Conservation (phyloP, 2,888 invertebrate species). For the Macrophya alboannulata region DNA sequence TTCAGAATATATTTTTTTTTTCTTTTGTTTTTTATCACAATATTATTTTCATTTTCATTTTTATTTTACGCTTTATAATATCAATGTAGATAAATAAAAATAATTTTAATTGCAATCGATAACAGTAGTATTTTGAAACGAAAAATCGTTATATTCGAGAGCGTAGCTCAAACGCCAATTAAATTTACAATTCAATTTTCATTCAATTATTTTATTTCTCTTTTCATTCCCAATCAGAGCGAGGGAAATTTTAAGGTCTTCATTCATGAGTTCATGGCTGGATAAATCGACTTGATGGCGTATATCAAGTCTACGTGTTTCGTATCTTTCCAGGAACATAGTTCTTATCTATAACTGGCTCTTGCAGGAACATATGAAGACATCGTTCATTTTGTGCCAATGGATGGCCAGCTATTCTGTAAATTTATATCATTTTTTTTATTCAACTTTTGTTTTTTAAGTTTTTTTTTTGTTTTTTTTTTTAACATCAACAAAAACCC, state of each 20-base stretch:
- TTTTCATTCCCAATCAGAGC: slow-evolving; percentile 11
- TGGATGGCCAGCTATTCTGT: slow-evolving; percentile 98
- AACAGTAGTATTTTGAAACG: slow-evolving; percentile 45
- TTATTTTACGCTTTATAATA: slow-evolving; percentile 36
- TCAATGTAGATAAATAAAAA: slow-evolving; percentile 49
- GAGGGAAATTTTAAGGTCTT: slow-evolving; percentile 41
- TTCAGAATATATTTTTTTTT: slow-evolving; percentile 25
- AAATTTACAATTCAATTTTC: slow-evolving; percentile 45
- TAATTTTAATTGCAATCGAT: slow-evolving; percentile 47
- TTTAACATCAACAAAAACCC: neutral
- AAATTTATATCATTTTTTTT: slow-evolving; percentile 66
- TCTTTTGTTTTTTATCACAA: slow-evolving; percentile 44
- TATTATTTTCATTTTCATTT: slow-evolving; percentile 32
- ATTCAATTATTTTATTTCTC: slow-evolving; percentile 12
- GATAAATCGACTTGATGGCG: neutral
- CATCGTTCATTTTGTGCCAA: slow-evolving; percentile 99
- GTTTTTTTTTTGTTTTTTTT: neutral
- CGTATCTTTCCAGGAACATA: slow-evolving; percentile 99
- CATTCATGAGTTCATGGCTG: slow-evolving; percentile 48
- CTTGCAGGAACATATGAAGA: slow-evolving; percentile 99
- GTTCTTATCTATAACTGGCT: slow-evolving; percentile 98
- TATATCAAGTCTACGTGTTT: slow-evolving; percentile 86
- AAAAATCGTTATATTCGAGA: slow-evolving; percentile 49
- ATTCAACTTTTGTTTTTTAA: slow-evolving; percentile 30
- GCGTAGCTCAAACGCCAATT: slow-evolving; percentile 21